Evolutionary conservation across 2,113 vertebrate species (phyloP), one percentile per base, ranked within the genome.

Genomic region (Mormyrus iriodes): DNA sequence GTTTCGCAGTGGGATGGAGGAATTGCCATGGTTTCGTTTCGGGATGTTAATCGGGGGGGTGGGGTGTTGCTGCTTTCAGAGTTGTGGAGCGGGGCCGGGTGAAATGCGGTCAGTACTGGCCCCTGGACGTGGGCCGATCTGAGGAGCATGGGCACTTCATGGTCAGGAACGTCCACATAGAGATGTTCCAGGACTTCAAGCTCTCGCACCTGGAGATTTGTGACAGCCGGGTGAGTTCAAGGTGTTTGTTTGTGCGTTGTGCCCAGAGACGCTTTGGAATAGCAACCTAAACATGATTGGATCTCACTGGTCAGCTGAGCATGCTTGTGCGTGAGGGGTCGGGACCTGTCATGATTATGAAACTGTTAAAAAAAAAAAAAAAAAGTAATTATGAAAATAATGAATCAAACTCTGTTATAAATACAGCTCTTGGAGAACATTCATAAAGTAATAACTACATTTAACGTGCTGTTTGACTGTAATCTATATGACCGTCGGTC

Each of bases 41-140:
- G 82, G 82, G 46, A 13, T 49, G 24, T 24, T 85, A 46, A 85
- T 9, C 6, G 73, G 12, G 1, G 65, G 65, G 27, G 65, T n/a
- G 42, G 19, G 0, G 24, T 46, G 24, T 27, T 49, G 19, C 19
- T 3, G 90, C 3, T 90, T 65, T 91, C 90, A 96, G 96, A 92
- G 95, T 96, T 89, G 95, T 96, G 87, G 96, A 96, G 89, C 94
- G 95, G 6, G 95, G 96, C 0, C 92, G 96, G 61, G 94, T 96
- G 27, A 96, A 96, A 90, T 96, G 96, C 55, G 96, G 96, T 84
- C 96, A 96, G 93, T 96, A 96, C 92, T 96, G 96, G 96, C 96
- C 96, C 49, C 92, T 95, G 17, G 96, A 96, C 88, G 93, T 93
- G 49, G 95, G 95, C 51, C 91, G 91, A 85, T 94, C 95, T 0